Conservation (phyloP, 2,797 vertebrate species). For the Sebastes alutus region DNA sequence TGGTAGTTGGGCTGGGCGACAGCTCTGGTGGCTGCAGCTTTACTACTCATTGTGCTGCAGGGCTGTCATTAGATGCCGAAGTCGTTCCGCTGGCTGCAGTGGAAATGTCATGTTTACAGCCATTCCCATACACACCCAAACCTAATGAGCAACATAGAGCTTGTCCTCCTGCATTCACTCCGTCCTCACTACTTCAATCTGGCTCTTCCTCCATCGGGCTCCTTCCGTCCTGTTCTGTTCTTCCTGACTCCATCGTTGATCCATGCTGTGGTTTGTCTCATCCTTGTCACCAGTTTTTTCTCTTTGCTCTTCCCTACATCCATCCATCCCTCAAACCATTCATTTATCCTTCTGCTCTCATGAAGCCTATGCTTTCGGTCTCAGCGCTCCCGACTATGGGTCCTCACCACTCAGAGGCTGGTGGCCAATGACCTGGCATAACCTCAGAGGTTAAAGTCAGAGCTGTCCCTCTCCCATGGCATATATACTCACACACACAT, state of each 20-base stretch:
- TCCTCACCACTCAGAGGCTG: conserved; percentile 34
- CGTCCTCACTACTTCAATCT: conserved; percentile 6
- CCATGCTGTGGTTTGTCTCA: conserved; percentile 21
- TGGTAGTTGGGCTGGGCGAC: conserved; percentile 61
- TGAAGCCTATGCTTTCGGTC: conserved; percentile 19
- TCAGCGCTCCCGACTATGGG: conserved; percentile 5
- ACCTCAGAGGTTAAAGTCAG: conserved; percentile 61
- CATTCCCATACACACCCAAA: conserved; percentile 84
- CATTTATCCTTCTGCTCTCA: conserved; percentile 38
- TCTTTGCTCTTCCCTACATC: conserved; percentile 13
- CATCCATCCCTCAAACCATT: conserved; percentile 31
- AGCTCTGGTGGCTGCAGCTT: conserved; percentile 71
- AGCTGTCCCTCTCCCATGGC: conserved; percentile 44
- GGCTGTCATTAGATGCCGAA: conserved; percentile 81
- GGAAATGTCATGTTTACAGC: conserved; percentile 82
- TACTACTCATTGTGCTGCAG: conserved; percentile 80
- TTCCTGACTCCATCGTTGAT: conserved; percentile 10
- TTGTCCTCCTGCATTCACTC: conserved; percentile 31
- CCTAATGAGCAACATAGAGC: conserved; percentile 69
- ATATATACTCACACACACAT: conserved; percentile 23
- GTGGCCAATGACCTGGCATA: conserved; percentile 55
- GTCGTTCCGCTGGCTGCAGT: conserved; percentile 66
- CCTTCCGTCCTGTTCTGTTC: neutral
- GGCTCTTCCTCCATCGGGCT: conserved; percentile 24
- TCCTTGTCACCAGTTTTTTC: conserved; percentile 20